phyloP scores from a whole-genome alignment of 1,140 invertebrate genomes.

The Mycetomoellerius zeteki region DNA sequence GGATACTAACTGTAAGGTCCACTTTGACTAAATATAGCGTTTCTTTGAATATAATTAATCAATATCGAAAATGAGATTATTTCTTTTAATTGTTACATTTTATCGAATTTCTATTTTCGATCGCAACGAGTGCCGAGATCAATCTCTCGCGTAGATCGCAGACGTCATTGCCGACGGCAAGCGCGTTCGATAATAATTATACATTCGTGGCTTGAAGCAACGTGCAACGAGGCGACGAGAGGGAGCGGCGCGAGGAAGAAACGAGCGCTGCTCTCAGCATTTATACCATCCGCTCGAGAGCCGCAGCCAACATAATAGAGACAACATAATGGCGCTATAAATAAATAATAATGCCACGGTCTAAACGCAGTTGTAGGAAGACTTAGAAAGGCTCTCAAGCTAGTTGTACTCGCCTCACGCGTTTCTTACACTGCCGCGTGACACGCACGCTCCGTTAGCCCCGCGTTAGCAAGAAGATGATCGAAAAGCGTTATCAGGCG shows the following conservation, averaged over 20 bases:
- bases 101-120: neutral
- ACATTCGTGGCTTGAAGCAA: conserved; percentile 58
- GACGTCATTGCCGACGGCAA: conserved; percentile 46
- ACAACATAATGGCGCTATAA: conserved; percentile 82
- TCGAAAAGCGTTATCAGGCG: conserved; percentile 8
- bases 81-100: neutral
- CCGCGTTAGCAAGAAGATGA: conserved; percentile 31
- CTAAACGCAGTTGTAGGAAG: conserved; percentile 69
- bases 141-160: conserved; percentile 16
- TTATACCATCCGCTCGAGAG: conserved; percentile 62
- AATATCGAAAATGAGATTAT: no score
- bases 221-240: neutral
- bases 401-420: conserved; percentile 58
- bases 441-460: conserved; percentile 62
- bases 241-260: conserved; percentile 54
- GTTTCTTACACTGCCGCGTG: conserved; percentile 65
- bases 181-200: conserved; percentile 71
- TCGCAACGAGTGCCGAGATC: neutral
- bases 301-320: conserved; percentile 75
- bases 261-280: conserved; percentile 70
- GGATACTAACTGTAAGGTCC: no score
- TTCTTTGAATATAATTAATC: no score
- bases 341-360: conserved; percentile 80
- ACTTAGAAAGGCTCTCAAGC: conserved; percentile 66
- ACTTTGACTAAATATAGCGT: no score